A percentile compares a stretch with the other conserved stretches of the same genome.
phyloP scores from a whole-genome alignment of 1,140 invertebrate genomes.

The Heliothis subflexa region DNA sequence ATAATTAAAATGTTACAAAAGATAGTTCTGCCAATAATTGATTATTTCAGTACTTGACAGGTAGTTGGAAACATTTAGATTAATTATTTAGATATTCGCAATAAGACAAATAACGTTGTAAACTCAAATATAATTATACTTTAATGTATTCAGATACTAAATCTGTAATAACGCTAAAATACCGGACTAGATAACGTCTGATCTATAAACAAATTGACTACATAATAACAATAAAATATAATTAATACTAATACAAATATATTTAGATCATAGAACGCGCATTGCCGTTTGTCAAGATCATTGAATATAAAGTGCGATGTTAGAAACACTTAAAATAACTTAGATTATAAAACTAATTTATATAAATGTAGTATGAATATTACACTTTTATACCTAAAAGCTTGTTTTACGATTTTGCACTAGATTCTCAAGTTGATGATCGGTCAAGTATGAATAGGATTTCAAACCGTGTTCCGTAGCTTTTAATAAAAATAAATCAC shows the following conservation, averaged over 20 bases:
- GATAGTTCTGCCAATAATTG: too few relatives aligned
- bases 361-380: slow-evolving; percentile 27
- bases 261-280: not conserved
- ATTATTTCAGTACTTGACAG: too few relatives aligned
- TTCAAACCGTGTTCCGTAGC: not conserved
- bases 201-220: too few relatives aligned
- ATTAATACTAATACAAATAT: slow-evolving; percentile 11
- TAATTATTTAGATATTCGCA: too few relatives aligned
- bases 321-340: slow-evolving; percentile 38
- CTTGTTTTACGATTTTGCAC: slow-evolving; percentile 39
- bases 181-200: too few relatives aligned
- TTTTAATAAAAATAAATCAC: too few relatives aligned
- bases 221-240: slow-evolving; percentile 1
- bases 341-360: slow-evolving; percentile 26
- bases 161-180: too few relatives aligned
- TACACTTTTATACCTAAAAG: slow-evolving; percentile 42
- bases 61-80: too few relatives aligned
- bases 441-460: not conserved
- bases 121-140: too few relatives aligned
- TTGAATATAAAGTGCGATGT: slow-evolving; percentile 25
- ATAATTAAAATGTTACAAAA: too few relatives aligned
- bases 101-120: too few relatives aligned
- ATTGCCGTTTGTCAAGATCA: slow-evolving; percentile 5
- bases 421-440: not conserved
- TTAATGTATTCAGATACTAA: too few relatives aligned